Conservation (phyloP, 2,888 invertebrate genomes). For the Drosophila meridionalis region DNA sequence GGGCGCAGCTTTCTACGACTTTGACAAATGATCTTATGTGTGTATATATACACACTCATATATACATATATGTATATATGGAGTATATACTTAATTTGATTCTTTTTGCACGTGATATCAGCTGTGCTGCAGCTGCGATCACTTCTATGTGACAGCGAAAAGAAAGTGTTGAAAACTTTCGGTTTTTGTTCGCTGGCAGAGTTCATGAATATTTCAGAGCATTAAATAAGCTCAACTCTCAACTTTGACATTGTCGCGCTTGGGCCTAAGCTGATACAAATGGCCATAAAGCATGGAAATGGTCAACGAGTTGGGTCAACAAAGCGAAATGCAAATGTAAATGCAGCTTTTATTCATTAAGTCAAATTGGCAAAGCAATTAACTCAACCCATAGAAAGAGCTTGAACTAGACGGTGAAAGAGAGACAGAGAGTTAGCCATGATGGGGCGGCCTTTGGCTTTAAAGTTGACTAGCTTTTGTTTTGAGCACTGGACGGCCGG, state of each 20-base stretch:
- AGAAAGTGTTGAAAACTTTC: constrained; percentile 62
- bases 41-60: background rate
- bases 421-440: constrained; percentile 3
- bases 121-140: constrained; percentile 33
- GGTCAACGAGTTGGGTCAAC: constrained; percentile 55
- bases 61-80: background rate
- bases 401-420: constrained; percentile 20
- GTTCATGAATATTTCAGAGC: constrained; percentile 65
- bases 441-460: constrained; percentile 60
- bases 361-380: constrained; percentile 70
- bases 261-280: constrained; percentile 47
- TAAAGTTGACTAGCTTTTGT: constrained; percentile 40
- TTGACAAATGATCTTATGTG: constrained; percentile 44
- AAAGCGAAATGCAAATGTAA: constrained; percentile 62
- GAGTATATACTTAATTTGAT: constrained; percentile 20
- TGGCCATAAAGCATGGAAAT: constrained; percentile 58
- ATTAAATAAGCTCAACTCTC: constrained; percentile 61
- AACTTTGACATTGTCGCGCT: constrained; percentile 59
- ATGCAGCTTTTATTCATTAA: constrained; percentile 66
- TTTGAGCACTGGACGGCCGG: background rate
- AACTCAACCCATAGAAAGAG: constrained; percentile 38
- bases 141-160: constrained; percentile 51
- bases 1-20: constrained; percentile 55
- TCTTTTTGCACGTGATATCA: constrained; percentile 52
- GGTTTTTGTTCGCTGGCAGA: constrained; percentile 27